A percentile compares a stretch with the other conserved stretches of the same genome.
phyloP scores from a whole-genome alignment of 2,113 vertebrate genomes.

The Lipophrys pholis region DNA sequence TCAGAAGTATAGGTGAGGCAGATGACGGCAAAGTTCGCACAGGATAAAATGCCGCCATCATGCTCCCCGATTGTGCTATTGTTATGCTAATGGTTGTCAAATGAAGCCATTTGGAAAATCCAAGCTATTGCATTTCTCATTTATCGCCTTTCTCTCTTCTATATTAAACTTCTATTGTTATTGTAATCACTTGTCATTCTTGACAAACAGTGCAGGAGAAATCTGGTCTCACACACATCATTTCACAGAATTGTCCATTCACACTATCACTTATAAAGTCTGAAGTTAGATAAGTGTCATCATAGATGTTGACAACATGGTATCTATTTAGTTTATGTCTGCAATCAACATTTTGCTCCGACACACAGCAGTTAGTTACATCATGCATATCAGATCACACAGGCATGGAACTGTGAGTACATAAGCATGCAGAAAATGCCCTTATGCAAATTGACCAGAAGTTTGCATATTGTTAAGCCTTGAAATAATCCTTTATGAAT shows the following conservation, averaged over 20 bases:
- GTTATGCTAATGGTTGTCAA: constrained; percentile 60
- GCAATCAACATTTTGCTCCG: constrained; percentile 20
- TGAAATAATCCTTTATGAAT: constrained; percentile 61
- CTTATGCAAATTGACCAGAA: constrained; percentile 60
- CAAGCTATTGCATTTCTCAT: constrained; percentile 43
- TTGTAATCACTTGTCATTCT: constrained; percentile 62
- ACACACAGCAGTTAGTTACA: constrained; percentile 18
- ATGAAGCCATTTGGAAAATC: constrained; percentile 61
- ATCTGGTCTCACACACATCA: constrained; percentile 8
- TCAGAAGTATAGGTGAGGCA: constrained; percentile 19
- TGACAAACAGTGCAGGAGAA: constrained; percentile 47
- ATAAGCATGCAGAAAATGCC: constrained; percentile 9
- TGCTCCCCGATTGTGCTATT: constrained; percentile 48
- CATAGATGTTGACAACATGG: neutral
- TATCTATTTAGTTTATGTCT: neutral
- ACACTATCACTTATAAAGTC: constrained; percentile 11
- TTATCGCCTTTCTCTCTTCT: constrained; percentile 36
- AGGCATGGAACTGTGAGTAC: neutral
- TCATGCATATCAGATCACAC: constrained; percentile 20
- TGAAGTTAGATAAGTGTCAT: constrained; percentile 2
- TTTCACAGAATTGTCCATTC: neutral
- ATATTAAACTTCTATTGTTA: constrained; percentile 63
- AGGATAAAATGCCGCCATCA: constrained; percentile 24
- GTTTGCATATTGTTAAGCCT: constrained; percentile 45
- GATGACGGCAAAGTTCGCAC: constrained; percentile 11